These are phyloP conservation scores for Chaetodon trifasciatus DNA, from an alignment of 2,797 vertebrate genomes.

Conservation along the genomic window DNA sequence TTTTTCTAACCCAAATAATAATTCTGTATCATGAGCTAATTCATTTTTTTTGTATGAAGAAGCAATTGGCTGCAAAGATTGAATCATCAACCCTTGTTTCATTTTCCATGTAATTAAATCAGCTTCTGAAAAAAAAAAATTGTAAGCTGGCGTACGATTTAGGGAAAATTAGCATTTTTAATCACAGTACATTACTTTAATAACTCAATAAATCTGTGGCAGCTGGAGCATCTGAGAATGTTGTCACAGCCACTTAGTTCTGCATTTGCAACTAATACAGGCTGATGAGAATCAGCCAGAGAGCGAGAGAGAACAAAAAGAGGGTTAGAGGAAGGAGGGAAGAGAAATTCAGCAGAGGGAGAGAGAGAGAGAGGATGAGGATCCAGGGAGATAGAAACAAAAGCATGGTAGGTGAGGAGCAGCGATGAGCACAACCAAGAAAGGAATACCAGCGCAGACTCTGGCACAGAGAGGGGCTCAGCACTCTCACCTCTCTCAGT, in stretches of 20 bases:
- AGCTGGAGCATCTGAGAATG: constrained; percentile 82
- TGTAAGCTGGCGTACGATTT: constrained; percentile 83
- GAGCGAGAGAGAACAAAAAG: constrained; percentile 44
- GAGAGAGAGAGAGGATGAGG: constrained; percentile 46
- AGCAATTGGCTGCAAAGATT: constrained; percentile 80
- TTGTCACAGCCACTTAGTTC: constrained; percentile 83
- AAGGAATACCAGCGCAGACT: constrained; percentile 44
- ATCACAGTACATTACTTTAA: constrained; percentile 88
- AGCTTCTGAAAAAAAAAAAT: constrained; percentile 72
- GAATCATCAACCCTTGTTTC: constrained; percentile 84
- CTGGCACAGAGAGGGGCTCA: constrained; percentile 61
- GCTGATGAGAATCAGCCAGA: constrained; percentile 72
- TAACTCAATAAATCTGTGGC: constrained; percentile 85
- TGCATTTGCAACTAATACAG: constrained; percentile 77
- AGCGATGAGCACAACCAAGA: constrained; percentile 32
- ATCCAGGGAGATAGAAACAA: constrained; percentile 56
- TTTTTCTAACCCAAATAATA: constrained; percentile 69
- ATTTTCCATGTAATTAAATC: constrained; percentile 88
- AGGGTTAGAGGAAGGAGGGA: constrained; percentile 25
- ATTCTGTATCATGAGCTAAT: constrained; percentile 75
- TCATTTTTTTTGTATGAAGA: constrained; percentile 68
- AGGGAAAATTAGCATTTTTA: constrained; percentile 87
- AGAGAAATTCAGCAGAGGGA: constrained; percentile 40
- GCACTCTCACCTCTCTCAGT: constrained; percentile 64
- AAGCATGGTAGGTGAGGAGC: constrained; percentile 63